Conservation (phyloP, 1,140 invertebrate species). For the Magallana gigas region DNA sequence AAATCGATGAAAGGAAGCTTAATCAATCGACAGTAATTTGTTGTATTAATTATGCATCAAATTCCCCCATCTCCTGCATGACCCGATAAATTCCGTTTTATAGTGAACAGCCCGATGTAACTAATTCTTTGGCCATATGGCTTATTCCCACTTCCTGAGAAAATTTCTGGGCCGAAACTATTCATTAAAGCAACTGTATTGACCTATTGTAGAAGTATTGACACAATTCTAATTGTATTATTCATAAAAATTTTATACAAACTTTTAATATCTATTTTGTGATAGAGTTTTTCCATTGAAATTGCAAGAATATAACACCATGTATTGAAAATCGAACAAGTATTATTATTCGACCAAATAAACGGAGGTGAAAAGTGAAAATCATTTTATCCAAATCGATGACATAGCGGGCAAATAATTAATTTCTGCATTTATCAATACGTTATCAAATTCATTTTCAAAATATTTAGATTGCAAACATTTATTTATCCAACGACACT, state of each 20-base stretch:
- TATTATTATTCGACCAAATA: slow-evolving; percentile 28
- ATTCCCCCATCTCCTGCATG: slow-evolving; percentile 31
- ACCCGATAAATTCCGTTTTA: slow-evolving; percentile 19
- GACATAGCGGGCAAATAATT: slow-evolving; percentile 26
- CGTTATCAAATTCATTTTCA: slow-evolving; percentile 35
- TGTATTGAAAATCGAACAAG: slow-evolving; percentile 32
- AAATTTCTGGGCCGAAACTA: slow-evolving; percentile 30
- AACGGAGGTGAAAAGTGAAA: slow-evolving; percentile 27
- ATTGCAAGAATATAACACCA: slow-evolving; percentile 13
- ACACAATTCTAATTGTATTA: slow-evolving; percentile 46
- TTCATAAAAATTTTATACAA: slow-evolving; percentile 17
- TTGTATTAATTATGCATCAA: slow-evolving; percentile 61
- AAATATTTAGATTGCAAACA: slow-evolving; percentile 33
- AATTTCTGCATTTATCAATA: slow-evolving; percentile 35
- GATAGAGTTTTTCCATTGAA: slow-evolving; percentile 12
- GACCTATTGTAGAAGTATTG: slow-evolving; percentile 56
- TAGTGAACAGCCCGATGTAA: slow-evolving; percentile 29
- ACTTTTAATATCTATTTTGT: slow-evolving; percentile 34
- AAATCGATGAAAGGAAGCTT: slow-evolving; percentile 43
- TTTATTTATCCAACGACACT: slow-evolving; percentile 12
- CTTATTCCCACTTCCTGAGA: slow-evolving; percentile 56
- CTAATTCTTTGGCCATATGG: slow-evolving; percentile 56
- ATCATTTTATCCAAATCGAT: slow-evolving; percentile 30
- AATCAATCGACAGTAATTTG: slow-evolving; percentile 51
- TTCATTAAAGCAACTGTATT: slow-evolving; percentile 39